Percentiles rank a stretch among this genome's conserved stretches.
These are phyloP conservation scores for Metellina segmentata DNA, from an alignment of 2,888 invertebrate species.

Conservation along the genomic window DNA sequence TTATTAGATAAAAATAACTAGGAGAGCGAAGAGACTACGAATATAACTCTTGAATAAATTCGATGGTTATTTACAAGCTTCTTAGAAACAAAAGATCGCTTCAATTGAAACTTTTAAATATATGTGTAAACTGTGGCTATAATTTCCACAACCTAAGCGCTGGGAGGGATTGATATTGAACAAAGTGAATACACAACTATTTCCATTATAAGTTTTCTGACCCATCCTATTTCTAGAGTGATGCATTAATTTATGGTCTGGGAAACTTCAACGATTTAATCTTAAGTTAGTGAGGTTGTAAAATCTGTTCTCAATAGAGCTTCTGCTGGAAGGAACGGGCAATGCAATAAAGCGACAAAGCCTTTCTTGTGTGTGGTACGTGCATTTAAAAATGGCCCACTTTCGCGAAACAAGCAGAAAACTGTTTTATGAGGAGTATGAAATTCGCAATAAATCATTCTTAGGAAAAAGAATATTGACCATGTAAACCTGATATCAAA, in stretches of 20 bases:
- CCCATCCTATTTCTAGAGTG: conserved; percentile 29
- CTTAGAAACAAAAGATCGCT: too few relatives aligned
- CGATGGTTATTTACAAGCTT: too few relatives aligned
- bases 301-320: conserved; percentile 31
- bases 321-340: not conserved
- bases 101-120: too few relatives aligned
- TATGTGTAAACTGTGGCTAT: too few relatives aligned
- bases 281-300: conserved; percentile 38
- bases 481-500: too few relatives aligned
- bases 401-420: conserved; percentile 17
- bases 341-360: conserved; percentile 28
- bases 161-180: too few relatives aligned
- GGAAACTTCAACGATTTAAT: conserved; percentile 46
- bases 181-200: too few relatives aligned
- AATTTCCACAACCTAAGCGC: too few relatives aligned
- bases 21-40: too few relatives aligned
- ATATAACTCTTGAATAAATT: too few relatives aligned
- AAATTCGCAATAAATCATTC: conserved; percentile 36
- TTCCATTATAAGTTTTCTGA: not conserved
- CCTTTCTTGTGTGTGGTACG: conserved; percentile 25
- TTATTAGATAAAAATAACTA: too few relatives aligned
- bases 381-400: conserved; percentile 31
- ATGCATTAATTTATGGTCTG: conserved; percentile 42
- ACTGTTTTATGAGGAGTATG: conserved; percentile 6
- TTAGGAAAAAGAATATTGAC: not conserved